Base-by-base conservation (phyloP, 2,888 invertebrate genomes). In the Nomada hirtipes region DNA sequence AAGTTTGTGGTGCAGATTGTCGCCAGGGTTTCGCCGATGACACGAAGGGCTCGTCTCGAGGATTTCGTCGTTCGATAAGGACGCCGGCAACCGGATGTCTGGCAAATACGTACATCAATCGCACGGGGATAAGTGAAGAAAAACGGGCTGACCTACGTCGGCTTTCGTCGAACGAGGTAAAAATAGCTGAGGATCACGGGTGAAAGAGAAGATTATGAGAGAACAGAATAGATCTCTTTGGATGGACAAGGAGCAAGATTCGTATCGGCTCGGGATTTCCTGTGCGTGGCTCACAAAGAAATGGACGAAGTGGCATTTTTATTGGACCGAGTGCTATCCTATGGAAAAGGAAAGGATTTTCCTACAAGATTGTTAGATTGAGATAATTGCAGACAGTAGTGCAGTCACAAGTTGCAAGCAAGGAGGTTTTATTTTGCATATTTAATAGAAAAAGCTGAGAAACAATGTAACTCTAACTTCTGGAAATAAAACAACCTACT, bases 41-140 rank as follows among this genome's bases (percentile, higher is more conserved):
- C 13, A 42, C 44, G 63, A 64, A 68, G 74, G 53, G 42, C 29
- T 26, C n/a, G 57, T 36, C 59, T 44, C 63, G 70, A 82, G 29
- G 80, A 80, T 64, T 68, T 52, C 50, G 55, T 47, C n/a, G 78
- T 55, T 36, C 18, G 83, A 83, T 83, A 83, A 82, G 67, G 55
- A 26, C 63, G 23, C 71, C 63, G 36, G 67, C 61, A 65, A 76
- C 67, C 82, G 83, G 83, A 83, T 82, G 78, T 82, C 82, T 83
- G 83, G 63, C 63, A 71, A 73, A 71, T 71, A 65, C 71, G 53
- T 53, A 44, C 77, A 77, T 83, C 77, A 82, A 71, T 67, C 61
- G 63, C 20, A 15, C 57, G 61, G 18, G 68, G 64, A 80, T 82
- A 67, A 74, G 47, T 15, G 60, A n/a, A 72, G 80, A 71, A 63